Evolutionary conservation across 2,113 vertebrate genomes (phyloP), one percentile per base, ranked within the genome.

Genomic region (Odontophorus gujanensis): DNA sequence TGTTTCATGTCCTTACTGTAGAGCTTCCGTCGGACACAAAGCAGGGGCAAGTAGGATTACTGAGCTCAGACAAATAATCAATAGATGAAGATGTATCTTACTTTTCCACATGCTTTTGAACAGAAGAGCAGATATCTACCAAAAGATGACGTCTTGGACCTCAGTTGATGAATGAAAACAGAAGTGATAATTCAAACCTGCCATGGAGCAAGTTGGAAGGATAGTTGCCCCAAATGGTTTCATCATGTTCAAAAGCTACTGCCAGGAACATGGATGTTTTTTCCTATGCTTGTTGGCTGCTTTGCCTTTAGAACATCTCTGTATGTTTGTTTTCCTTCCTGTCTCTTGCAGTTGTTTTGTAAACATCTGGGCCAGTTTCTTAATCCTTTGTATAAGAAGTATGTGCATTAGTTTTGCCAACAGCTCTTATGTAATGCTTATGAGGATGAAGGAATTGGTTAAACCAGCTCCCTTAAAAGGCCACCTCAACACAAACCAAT

Each of bases 281-380:
- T 76, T 45, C 87, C 81, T 85, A 15, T 80, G 85, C 81, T 92
- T 90, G 76, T 72, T 92, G 65, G 68, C 91, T 91, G 68, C 79
- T 95, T 69, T 94, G 90, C 85, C 53, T 96, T 91, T 95, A 36
- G 93, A 96, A 88, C 30, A 45, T 95, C 81, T 92, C 90, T 95
- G 82, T 87, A 89, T 87, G 91, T 94, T 96, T 96, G 89, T 95
- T 95, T 95, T 92, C 91, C 85, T 96, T 96, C 90, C 89, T 86
- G 91, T 86, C 91, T 95, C 91, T 91, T 92, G 93, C 51, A 85
- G 91, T 90, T 81, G 82, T 91, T 96, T 94, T 97, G 94, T 92
- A 96, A 97, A 95, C 94, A 96, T 96, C 89, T 92, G 95, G 91
- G 89, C 89, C 95, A 85, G 10, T 62, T 92, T 88, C 95, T 71